Evolutionary conservation across 30 jellyfish, hydroid and myxozoan species (phyloP).

Genomic region (Aurelia aurita complex sp. Pacific): DNA sequence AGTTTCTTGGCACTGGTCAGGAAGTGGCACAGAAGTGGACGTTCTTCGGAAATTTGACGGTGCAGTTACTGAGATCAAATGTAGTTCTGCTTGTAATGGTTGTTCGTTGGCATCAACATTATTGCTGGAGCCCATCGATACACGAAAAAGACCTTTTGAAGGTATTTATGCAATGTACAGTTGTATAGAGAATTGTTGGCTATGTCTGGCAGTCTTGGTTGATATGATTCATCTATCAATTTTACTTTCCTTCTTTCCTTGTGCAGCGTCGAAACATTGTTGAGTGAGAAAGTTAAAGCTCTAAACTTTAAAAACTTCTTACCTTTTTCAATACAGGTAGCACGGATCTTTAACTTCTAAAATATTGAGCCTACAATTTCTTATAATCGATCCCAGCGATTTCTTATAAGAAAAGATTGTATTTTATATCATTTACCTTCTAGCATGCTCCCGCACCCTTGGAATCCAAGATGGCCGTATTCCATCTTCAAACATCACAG

Average conservation of each 20-base stretch:
- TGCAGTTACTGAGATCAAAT: slow-evolving; percentile 37
- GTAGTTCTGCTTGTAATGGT: slow-evolving; percentile 55
- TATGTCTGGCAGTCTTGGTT: too few species aligned
- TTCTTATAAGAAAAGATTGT: background rate
- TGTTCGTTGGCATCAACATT: slow-evolving; percentile 45
- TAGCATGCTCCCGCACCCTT: slow-evolving; percentile 90
- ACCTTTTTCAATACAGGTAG: too few species aligned
- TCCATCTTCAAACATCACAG: slow-evolving; percentile 72
- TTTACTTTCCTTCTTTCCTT: too few species aligned
- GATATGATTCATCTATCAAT: too few species aligned
- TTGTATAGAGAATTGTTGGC: too few species aligned
- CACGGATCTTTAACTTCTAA: background rate
- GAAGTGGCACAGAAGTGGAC: background rate
- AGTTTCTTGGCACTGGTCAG: slow-evolving; percentile 36
- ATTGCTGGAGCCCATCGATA: slow-evolving; percentile 67
- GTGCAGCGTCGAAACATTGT: too few species aligned
- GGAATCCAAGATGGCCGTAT: slow-evolving; percentile 89
- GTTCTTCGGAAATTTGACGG: slow-evolving; percentile 42
- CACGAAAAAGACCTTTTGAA: slow-evolving; percentile 58
- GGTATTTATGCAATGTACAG: background rate
- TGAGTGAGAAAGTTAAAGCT: too few species aligned
- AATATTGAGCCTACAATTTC: background rate
- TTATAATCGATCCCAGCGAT: background rate
- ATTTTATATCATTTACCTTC: background rate
- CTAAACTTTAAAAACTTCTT: too few species aligned